Conservation (phyloP, 2,888 invertebrate species). For the Schizotus pectinicornis region DNA sequence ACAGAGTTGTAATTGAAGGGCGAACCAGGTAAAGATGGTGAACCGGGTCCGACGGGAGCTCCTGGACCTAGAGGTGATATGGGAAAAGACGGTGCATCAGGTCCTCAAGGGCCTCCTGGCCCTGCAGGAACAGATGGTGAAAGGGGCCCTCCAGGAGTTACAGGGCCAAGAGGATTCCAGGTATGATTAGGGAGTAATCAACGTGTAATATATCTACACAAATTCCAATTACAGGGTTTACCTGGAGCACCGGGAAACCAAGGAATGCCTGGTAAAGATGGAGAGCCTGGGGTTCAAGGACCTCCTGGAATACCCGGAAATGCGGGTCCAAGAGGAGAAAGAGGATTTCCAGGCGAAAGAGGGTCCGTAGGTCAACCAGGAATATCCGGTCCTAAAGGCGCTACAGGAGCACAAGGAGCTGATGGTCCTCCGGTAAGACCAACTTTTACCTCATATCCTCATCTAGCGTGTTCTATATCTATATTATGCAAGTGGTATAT, state of each 20-base stretch:
- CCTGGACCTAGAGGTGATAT: constrained; percentile 80
- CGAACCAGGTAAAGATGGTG: constrained; percentile 81
- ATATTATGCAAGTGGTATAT: too few species aligned
- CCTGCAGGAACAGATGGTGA: constrained; percentile 74
- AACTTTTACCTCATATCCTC: too few species aligned
- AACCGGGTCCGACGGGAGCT: constrained; percentile 75
- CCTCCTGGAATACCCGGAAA: constrained; percentile 63
- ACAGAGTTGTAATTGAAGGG: constrained; percentile 61
- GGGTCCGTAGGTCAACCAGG: constrained; percentile 74
- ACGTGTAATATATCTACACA: not conserved
- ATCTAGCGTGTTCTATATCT: too few species aligned
- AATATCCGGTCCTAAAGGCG: constrained; percentile 69
- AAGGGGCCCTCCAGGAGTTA: constrained; percentile 76
- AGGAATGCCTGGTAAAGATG: constrained; percentile 82
- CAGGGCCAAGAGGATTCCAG: constrained; percentile 82
- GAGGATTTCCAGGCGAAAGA: constrained; percentile 78
- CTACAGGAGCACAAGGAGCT: constrained; percentile 69
- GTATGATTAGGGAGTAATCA: constrained; percentile 56
- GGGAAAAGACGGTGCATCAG: constrained; percentile 79
- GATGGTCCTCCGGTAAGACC: constrained; percentile 71
- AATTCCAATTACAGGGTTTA: constrained; percentile 54
- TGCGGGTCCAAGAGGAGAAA: constrained; percentile 65
- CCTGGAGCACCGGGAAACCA: constrained; percentile 77
- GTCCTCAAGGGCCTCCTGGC: constrained; percentile 76
- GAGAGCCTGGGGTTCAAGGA: constrained; percentile 75